phyloP scores from a whole-genome alignment of 1,140 invertebrate genomes.

The Drosophila rufa region DNA sequence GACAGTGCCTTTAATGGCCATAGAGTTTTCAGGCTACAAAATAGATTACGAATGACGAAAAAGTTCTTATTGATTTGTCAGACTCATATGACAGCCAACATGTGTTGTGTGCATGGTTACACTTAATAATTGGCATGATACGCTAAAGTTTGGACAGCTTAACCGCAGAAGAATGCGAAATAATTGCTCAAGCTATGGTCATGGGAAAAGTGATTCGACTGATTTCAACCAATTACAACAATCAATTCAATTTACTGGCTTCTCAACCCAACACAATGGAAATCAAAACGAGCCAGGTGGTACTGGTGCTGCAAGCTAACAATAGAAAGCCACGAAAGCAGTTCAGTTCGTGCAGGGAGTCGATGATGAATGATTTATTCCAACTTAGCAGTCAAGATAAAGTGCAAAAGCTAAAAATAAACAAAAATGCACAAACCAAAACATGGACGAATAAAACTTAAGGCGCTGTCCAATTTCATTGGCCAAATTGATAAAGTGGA shows the following conservation, averaged over 20 bases:
- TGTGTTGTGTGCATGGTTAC: slow-evolving; percentile 38
- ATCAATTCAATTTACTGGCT: slow-evolving; percentile 47
- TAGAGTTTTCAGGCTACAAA: slow-evolving; percentile 10
- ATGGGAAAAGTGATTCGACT: slow-evolving; percentile 15
- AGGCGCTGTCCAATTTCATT: slow-evolving; percentile 59
- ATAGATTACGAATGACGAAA: background rate
- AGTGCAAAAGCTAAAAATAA: background rate
- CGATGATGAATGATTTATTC: slow-evolving; percentile 53
- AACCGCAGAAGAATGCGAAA: slow-evolving; percentile 17
- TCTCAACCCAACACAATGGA: slow-evolving; percentile 5
- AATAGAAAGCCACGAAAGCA: slow-evolving; percentile 27
- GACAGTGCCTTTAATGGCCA: background rate
- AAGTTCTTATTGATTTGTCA: slow-evolving; percentile 44
- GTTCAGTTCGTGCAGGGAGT: slow-evolving; percentile 4
- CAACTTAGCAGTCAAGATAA: slow-evolving; percentile 14
- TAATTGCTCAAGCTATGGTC: slow-evolving; percentile 23
- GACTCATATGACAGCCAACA: slow-evolving; percentile 43
- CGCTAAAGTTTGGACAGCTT: slow-evolving; percentile 24
- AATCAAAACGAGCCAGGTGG: slow-evolving; percentile 14
- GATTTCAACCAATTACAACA: slow-evolving; percentile 27
- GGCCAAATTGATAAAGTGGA: slow-evolving; percentile 64
- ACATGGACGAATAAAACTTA: slow-evolving; percentile 29
- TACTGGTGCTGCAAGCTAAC: slow-evolving; percentile 23
- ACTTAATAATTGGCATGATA: slow-evolving; percentile 39
- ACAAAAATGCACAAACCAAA: slow-evolving; percentile 15